phyloP scores from a whole-genome alignment of 1,140 invertebrate genomes.

The Trichonephila inaurata region DNA sequence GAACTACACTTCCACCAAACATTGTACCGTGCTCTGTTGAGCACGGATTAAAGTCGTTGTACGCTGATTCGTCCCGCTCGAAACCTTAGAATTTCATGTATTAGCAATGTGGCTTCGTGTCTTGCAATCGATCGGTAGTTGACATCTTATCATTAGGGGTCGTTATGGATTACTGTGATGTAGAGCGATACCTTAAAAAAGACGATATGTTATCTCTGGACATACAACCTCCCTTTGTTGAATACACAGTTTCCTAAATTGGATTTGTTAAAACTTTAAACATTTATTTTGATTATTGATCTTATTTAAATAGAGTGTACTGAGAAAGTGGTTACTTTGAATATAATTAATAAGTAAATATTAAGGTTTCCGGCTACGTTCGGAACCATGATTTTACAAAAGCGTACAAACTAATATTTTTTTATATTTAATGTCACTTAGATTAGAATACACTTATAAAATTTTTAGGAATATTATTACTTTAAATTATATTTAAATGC shows the following conservation, averaged over 20 bases:
- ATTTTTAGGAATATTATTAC: too few relatives aligned
- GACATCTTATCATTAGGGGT: slow-evolving; percentile 10
- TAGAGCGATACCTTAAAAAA: neutral
- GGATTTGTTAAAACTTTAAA: slow-evolving; percentile 16
- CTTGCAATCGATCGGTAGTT: neutral
- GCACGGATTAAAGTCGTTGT: slow-evolving; percentile 10
- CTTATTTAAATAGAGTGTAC: too few relatives aligned
- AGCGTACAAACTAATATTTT: too few relatives aligned
- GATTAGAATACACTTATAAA: too few relatives aligned
- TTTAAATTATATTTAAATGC: too few relatives aligned
- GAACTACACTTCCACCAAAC: neutral
- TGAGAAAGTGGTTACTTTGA: too few relatives aligned
- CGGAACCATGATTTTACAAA: too few relatives aligned
- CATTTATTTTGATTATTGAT: neutral
- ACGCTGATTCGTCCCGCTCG: neutral
- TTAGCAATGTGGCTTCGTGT: slow-evolving; percentile 7
- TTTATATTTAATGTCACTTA: too few relatives aligned
- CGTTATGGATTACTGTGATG: slow-evolving; percentile 26
- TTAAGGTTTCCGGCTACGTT: too few relatives aligned
- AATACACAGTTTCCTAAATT: neutral
- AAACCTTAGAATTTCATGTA: slow-evolving; percentile 14
- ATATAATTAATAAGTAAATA: too few relatives aligned
- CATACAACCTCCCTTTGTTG: neutral
- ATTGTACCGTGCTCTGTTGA: slow-evolving; percentile 11
- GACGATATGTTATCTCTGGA: slow-evolving; percentile 12